phyloP scores from a whole-genome alignment of 2,888 invertebrate species.

The Bimastos eiseni region DNA sequence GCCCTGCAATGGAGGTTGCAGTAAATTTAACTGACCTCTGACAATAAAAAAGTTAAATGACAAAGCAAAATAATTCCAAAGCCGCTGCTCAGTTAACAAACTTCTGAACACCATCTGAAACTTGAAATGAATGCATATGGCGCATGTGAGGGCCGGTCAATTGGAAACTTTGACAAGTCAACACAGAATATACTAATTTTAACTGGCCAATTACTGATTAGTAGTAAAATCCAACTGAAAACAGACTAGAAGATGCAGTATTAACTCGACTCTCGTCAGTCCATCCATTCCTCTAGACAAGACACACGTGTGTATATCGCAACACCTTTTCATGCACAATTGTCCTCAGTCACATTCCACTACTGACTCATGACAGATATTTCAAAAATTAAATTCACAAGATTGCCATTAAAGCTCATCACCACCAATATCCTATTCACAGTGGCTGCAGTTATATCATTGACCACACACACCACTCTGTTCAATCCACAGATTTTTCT shows the following conservation, averaged over 20 bases:
- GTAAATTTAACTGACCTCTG: too few relatives aligned
- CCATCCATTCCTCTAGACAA: not conserved
- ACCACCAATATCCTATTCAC: not conserved
- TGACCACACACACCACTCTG: too few relatives aligned
- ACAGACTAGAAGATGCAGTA: not conserved
- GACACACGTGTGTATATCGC: not conserved
- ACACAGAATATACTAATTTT: not conserved
- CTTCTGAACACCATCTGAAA: slow-evolving; percentile 9
- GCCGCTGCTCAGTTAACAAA: not conserved
- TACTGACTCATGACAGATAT: not conserved
- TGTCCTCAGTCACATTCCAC: not conserved
- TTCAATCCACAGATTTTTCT: not conserved
- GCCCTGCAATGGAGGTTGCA: not conserved
- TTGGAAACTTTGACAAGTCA: not conserved
- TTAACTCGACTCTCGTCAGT: not conserved
- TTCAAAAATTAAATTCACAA: not conserved
- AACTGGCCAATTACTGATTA: not conserved
- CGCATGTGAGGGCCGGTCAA: not conserved
- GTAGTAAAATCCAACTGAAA: not conserved
- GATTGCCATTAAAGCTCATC: not conserved
- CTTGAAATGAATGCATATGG: not conserved
- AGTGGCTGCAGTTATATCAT: not conserved
- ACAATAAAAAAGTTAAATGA: too few relatives aligned
- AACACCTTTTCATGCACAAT: not conserved
- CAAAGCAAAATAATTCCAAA: too few relatives aligned